Evolutionary conservation across 2,113 vertebrate species (phyloP).

Genomic region (Triplophysa siluroides): DNA sequence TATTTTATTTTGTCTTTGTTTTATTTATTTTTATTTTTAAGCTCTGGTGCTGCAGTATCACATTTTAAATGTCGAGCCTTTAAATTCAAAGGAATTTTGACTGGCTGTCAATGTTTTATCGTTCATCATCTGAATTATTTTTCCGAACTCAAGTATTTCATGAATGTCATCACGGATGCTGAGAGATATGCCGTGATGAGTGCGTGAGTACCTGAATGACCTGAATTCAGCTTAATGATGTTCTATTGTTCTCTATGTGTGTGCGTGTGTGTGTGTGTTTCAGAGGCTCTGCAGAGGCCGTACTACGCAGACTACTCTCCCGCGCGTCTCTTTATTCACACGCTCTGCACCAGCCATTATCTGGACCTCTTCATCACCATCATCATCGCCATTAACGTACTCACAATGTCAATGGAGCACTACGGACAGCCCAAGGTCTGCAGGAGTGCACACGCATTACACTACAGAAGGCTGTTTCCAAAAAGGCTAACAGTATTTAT

Average conservation of each 20-base stretch:
- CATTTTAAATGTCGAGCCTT: no score
- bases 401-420: constrained; percentile 99
- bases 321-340: constrained; percentile 83
- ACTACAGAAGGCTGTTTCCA: no score
- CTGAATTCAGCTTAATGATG: constrained; percentile 20
- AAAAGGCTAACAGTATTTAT: no score
- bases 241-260: constrained; percentile 39
- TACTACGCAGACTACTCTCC: constrained; percentile 93
- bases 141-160: no score
- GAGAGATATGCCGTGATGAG: neutral
- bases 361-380: constrained; percentile 97
- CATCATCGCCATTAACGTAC: constrained; percentile 94
- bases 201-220: constrained; percentile 43
- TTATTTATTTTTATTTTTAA: no score
- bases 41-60: no score
- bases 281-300: constrained; percentile 90
- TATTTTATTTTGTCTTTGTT: no score
- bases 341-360: constrained; percentile 93
- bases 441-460: constrained; percentile 51
- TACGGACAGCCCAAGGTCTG: constrained; percentile 93
- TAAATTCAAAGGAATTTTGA: no score
- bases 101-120: no score
- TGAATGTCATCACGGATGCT: no score
- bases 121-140: no score
- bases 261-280: constrained; percentile 17